These are phyloP conservation scores for Aphis gossypii DNA, from an alignment of 1,140 invertebrate species.

Conservation along the genomic window DNA sequence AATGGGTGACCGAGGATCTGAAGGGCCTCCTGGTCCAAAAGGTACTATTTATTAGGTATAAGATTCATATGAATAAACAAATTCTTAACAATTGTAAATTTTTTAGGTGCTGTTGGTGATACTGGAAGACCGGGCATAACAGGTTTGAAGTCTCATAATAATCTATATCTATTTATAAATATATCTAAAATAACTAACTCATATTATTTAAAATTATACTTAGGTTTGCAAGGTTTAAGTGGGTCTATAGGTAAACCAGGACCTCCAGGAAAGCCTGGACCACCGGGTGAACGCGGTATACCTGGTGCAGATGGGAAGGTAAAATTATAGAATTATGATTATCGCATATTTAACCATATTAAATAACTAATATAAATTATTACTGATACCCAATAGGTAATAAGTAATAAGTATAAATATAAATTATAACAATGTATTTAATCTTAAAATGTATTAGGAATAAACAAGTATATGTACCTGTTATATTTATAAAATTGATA, in stretches of 20 bases:
- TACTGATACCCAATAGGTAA: neutral
- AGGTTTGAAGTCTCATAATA: neutral
- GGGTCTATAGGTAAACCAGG: slow-evolving; percentile 69
- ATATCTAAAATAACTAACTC: neutral
- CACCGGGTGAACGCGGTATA: slow-evolving; percentile 70
- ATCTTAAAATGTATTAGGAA: neutral
- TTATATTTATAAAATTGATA: neutral
- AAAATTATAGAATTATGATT: neutral
- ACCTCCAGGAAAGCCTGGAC: slow-evolving; percentile 73
- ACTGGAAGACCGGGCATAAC: slow-evolving; percentile 71
- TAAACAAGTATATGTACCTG: neutral
- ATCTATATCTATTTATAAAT: neutral
- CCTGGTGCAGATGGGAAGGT: slow-evolving; percentile 58
- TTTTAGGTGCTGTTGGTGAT: slow-evolving; percentile 58
- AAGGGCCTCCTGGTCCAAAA: slow-evolving; percentile 77
- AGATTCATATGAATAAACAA: neutral
- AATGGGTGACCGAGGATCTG: slow-evolving; percentile 77
- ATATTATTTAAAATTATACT: neutral
- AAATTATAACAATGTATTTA: neutral
- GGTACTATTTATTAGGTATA: slow-evolving; percentile 63
- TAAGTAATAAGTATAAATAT: neutral
- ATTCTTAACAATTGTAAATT: neutral
- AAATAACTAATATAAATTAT: neutral
- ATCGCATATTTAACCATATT: neutral
- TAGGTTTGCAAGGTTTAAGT: slow-evolving; percentile 69